phyloP scores from a whole-genome alignment of 2,797 vertebrate genomes.

The Picus viridis region DNA sequence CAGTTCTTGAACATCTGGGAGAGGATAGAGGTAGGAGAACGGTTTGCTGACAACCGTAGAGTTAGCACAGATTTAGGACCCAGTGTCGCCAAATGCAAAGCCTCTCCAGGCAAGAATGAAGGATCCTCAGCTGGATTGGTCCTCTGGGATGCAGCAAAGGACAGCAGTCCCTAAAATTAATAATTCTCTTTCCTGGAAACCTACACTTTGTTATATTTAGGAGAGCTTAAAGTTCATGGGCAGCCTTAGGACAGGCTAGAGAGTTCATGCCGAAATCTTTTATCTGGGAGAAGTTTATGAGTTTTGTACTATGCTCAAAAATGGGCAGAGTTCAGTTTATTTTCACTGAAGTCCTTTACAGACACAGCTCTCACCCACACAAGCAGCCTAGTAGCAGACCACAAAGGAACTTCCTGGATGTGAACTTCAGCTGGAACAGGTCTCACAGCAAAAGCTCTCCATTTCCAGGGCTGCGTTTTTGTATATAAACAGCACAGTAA shows the following conservation, averaged over 20 bases:
- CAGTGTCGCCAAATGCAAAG: background rate
- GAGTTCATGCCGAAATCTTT: background rate
- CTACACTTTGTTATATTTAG: background rate
- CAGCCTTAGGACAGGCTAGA: background rate
- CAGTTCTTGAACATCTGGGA: constrained; percentile 45
- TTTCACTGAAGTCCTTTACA: background rate
- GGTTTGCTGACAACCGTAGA: constrained; percentile 27
- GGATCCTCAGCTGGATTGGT: constrained; percentile 26
- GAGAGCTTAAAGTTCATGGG: constrained; percentile 30
- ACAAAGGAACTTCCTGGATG: background rate
- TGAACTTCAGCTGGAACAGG: background rate
- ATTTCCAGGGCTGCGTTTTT: background rate
- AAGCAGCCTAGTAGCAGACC: background rate
- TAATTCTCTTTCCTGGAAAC: constrained; percentile 28
- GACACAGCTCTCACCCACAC: background rate
- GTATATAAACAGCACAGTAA: background rate
- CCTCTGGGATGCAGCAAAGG: background rate
- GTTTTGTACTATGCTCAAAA: background rate
- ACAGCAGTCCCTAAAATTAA: constrained; percentile 39
- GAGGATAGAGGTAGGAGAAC: constrained; percentile 13
- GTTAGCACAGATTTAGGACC: constrained; percentile 46
- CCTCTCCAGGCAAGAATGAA: constrained; percentile 17
- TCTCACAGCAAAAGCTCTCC: background rate
- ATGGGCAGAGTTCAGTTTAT: background rate
- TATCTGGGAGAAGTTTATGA: background rate